Percentiles rank a stretch among this genome's conserved stretches.
These are phyloP conservation scores for Lamellibrachia satsuma DNA, from an alignment of 2,888 invertebrate genomes.

Conservation along the genomic window DNA sequence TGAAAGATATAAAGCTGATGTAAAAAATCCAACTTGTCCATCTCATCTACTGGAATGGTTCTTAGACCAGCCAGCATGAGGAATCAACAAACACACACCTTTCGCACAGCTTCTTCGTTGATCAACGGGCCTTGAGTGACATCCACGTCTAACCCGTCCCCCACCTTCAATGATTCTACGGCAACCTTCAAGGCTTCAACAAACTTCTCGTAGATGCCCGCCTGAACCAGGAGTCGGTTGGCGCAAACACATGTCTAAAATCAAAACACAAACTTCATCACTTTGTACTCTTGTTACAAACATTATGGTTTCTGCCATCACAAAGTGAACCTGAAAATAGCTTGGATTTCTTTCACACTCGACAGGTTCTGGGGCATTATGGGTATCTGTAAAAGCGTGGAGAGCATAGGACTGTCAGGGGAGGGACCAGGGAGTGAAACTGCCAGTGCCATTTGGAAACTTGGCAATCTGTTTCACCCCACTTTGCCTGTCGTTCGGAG, in stretches of 20 bases:
- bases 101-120: slow-evolving; percentile 83
- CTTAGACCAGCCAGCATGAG: neutral
- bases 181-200: slow-evolving; percentile 75
- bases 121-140: slow-evolving; percentile 91
- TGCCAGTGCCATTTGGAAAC: no score
- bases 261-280: slow-evolving; percentile 28
- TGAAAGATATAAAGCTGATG: neutral
- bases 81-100: slow-evolving; percentile 68
- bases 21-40: neutral
- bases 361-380: no score
- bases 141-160: slow-evolving; percentile 78
- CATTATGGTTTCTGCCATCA: no score
- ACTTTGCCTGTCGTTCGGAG: no score
- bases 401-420: no score
- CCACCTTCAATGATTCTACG: slow-evolving; percentile 79
- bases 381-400: no score
- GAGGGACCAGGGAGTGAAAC: no score
- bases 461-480: no score
- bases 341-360: no score
- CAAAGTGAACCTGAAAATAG: no score
- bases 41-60: neutral
- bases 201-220: slow-evolving; percentile 81
- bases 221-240: slow-evolving; percentile 73
- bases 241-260: slow-evolving; percentile 90
- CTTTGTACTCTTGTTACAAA: no score